A percentile compares a stretch with the other conserved stretches of the same genome.
phyloP scores from a whole-genome alignment of 2,797 vertebrate genomes.

The Sebastes taczanowskii region DNA sequence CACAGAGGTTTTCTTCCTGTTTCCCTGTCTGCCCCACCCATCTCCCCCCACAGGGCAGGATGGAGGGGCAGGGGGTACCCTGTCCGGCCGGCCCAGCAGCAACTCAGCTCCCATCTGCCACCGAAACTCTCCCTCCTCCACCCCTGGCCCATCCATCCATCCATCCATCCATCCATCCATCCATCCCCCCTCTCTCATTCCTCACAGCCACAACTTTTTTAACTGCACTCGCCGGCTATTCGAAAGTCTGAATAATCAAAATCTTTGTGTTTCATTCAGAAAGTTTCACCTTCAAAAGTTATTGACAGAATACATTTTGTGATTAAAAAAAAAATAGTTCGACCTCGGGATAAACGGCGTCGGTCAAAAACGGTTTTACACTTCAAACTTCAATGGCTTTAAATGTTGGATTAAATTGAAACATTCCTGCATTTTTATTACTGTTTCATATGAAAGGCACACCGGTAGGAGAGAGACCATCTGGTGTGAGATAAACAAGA shows the following conservation, averaged over 20 bases:
- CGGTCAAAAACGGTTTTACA: constrained; percentile 1
- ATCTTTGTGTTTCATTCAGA: not conserved
- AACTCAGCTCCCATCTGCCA: constrained; percentile 79
- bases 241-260: not conserved
- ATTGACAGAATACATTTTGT: not conserved
- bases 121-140: constrained; percentile 60
- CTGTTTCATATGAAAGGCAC: constrained; percentile 10
- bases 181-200: constrained; percentile 38
- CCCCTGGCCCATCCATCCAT: constrained; percentile 6
- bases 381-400: constrained; percentile 12
- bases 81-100: constrained; percentile 66
- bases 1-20: constrained; percentile 85
- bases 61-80: constrained; percentile 69
- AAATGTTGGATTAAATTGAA: constrained; percentile 38
- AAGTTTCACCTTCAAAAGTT: not conserved
- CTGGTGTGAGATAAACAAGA: constrained; percentile 46
- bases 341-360: constrained; percentile 24
- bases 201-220: constrained; percentile 9
- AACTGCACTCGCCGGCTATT: not conserved
- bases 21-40: constrained; percentile 80
- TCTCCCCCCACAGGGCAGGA: constrained; percentile 71
- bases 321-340: not conserved
- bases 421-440: constrained; percentile 20
- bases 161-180: constrained; percentile 5
- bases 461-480: constrained; percentile 34